These are phyloP conservation scores for Gorsachius magnificus DNA, from an alignment of 2,797 vertebrate genomes.

Conservation along the genomic window DNA sequence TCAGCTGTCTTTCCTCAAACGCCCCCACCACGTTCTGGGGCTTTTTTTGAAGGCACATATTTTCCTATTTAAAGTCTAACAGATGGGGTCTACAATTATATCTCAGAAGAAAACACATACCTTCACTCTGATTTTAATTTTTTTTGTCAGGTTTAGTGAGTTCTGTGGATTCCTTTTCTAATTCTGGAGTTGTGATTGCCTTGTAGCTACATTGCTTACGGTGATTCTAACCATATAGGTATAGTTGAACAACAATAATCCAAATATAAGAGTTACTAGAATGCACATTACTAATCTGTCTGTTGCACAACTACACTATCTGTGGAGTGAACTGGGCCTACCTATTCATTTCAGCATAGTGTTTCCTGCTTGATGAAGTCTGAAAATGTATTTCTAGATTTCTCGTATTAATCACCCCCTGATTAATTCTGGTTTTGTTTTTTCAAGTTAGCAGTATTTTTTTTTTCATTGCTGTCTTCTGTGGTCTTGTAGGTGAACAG, in stretches of 20 bases:
- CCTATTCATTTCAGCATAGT: neutral
- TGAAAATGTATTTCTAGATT: neutral
- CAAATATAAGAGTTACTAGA: neutral
- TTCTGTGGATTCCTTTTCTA: neutral
- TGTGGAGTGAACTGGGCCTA: neutral
- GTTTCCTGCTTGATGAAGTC: neutral
- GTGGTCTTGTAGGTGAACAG: neutral
- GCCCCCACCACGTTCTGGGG: rapidly evolving
- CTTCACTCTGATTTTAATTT: neutral
- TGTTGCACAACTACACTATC: neutral
- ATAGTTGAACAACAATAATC: neutral
- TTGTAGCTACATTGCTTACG: neutral
- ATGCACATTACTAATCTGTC: neutral
- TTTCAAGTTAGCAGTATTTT: neutral
- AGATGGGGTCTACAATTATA: neutral
- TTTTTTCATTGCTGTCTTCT: neutral
- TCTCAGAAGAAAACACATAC: neutral
- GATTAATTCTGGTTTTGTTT: neutral
- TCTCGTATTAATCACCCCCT: neutral
- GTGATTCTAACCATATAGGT: neutral
- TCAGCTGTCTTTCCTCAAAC: neutral
- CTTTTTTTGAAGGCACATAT: neutral
- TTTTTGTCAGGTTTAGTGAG: neutral
- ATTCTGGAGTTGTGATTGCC: neutral
- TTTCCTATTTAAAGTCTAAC: neutral